A percentile compares a stretch with the other conserved stretches of the same genome.
Evolutionary conservation across 2,888 invertebrate species (phyloP).

Genomic region (Diarsia brunnea): DNA sequence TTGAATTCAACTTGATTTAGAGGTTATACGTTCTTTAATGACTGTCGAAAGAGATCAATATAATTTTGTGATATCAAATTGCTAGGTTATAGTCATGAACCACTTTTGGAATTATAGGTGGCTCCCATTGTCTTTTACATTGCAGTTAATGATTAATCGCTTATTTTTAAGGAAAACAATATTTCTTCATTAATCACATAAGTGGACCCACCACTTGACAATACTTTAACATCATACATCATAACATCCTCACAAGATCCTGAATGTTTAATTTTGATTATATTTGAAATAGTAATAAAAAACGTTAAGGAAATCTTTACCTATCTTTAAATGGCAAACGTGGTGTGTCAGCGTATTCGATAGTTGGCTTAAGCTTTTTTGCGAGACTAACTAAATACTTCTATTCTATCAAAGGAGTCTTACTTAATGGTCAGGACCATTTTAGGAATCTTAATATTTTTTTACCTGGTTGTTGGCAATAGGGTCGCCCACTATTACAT

Average conservation of each 20-base stretch:
- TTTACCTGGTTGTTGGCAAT: no score
- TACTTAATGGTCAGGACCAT: neutral
- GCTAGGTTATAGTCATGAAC: neutral
- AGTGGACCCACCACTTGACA: neutral
- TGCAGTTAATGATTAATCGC: neutral
- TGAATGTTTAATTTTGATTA: neutral
- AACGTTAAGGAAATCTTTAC: slow-evolving; percentile 32
- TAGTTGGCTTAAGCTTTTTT: neutral
- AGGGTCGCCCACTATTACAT: no score
- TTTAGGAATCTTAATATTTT: neutral
- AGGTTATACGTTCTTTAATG: slow-evolving; percentile 58
- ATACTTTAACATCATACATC: no score
- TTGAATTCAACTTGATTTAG: slow-evolving; percentile 43
- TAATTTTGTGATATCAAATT: slow-evolving; percentile 43
- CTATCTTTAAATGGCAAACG: slow-evolving; percentile 25
- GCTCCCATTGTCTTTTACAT: neutral
- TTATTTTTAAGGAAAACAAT: neutral
- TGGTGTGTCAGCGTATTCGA: slow-evolving; percentile 23
- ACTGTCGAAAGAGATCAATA: slow-evolving; percentile 51
- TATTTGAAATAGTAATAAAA: neutral
- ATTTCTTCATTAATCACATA: neutral
- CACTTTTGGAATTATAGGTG: neutral
- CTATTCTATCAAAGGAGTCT: neutral
- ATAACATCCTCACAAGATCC: no score
- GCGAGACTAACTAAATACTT: neutral